Base-by-base conservation (phyloP, 2,113 vertebrate species). In the Ciconia stormi region DNA sequence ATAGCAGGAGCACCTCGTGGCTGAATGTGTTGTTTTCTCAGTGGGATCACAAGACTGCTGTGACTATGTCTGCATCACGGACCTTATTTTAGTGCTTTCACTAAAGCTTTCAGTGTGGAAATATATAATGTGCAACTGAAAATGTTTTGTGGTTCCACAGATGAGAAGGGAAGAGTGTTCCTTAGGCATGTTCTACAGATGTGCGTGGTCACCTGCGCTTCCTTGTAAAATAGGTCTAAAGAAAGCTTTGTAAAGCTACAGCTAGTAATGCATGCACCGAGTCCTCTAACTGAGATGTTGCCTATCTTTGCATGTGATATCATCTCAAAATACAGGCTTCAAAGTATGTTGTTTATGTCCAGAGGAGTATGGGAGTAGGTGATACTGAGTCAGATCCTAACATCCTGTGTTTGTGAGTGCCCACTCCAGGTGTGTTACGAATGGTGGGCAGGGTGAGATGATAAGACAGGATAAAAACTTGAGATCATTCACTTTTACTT, bases 351-450 rank as follows among this genome's bases (percentile, higher is more conserved):
- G 38, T 26, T 87, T 36, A 18, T 9, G 9, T 82, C 42, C 50
- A 42, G n/a, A 65, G 22, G 18, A 62, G 18, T 65, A 19, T 23
- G 47, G 78, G 23, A 53, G 21, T 20, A 29, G 40, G 15, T 52
- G 56, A 36, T 76, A 9, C 34, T 30, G 36, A 58, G 23, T 42
- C 52, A 69, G 52, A n/a, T 65, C 30, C 29, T 63, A 53, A 46
- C 46, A 38, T 27, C 16, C 36, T 61, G 21, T 34, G 18, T 52
- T 83, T 30, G 7, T 36, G 44, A 71, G 29, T 72, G 15, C 29
- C 32, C 23, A 10, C 19, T 49, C 32, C 44, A 26, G 10, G 15
- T 76, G 14, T 2, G 0, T 56, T 67, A 34, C 0, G 0, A 30
- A 36, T 23, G 27, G 42, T 83, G 25, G 34, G 20, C 22, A 67